Conservation (phyloP, 2,888 invertebrate species). For the Panorpa germanica region DNA sequence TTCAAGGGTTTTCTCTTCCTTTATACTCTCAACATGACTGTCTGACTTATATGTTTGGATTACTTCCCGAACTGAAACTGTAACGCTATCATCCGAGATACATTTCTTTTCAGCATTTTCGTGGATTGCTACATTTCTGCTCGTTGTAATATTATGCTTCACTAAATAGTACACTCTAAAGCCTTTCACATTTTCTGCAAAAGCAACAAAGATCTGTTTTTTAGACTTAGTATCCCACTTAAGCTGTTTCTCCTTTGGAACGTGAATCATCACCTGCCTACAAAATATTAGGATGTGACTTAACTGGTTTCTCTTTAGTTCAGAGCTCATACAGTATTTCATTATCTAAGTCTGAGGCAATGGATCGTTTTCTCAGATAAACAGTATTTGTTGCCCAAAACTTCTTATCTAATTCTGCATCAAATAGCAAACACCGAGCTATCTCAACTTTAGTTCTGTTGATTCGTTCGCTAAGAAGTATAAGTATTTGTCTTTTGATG, state of each 20-base stretch:
- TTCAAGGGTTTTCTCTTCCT: no score
- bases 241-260: slow-evolving; percentile 17
- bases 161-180: no score
- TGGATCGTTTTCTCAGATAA: slow-evolving; percentile 10
- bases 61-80: no score
- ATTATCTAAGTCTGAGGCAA: slow-evolving; percentile 4
- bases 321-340: slow-evolving; percentile 19
- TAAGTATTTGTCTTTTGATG: slow-evolving; percentile 17
- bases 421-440: slow-evolving; percentile 15
- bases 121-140: no score
- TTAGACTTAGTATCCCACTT: slow-evolving; percentile 18
- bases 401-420: slow-evolving; percentile 13
- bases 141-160: no score
- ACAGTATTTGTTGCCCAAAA: slow-evolving; percentile 17
- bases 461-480: no score
- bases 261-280: slow-evolving; percentile 16
- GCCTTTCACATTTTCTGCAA: slow-evolving; percentile 17
- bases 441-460: slow-evolving; percentile 15
- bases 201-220: slow-evolving; percentile 19
- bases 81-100: no score
- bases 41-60: no score
- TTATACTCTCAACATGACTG: no score
- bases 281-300: slow-evolving; percentile 19
- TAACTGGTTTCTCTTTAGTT: slow-evolving; percentile 17
- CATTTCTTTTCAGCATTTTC: no score